Evolutionary conservation across 1,140 invertebrate genomes (phyloP).

Genomic region (Solen grandis): DNA sequence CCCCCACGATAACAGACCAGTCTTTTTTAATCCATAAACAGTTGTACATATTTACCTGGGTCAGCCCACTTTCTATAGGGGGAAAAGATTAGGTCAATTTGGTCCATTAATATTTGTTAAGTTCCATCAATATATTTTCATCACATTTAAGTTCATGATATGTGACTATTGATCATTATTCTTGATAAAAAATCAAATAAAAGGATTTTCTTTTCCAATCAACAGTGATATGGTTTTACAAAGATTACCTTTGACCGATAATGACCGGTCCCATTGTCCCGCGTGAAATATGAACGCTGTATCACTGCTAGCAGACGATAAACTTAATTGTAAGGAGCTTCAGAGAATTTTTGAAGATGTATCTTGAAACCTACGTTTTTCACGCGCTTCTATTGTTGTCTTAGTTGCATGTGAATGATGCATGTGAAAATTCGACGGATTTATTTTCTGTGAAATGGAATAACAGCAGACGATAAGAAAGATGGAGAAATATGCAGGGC

Average conservation of each 20-base stretch:
- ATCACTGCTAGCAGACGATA: conserved; percentile 11
- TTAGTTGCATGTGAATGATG: too few species aligned
- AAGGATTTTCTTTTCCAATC: background rate
- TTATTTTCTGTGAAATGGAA: background rate
- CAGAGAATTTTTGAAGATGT: too few species aligned
- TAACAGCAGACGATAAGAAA: conserved; percentile 6
- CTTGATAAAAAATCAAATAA: conserved; percentile 24
- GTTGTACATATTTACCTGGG: too few species aligned
- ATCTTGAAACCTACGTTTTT: too few species aligned
- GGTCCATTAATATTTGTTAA: background rate
- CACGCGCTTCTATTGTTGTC: too few species aligned
- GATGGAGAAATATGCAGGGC: conserved; percentile 37
- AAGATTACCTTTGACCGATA: background rate
- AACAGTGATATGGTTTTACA: background rate
- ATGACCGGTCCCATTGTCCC: background rate
- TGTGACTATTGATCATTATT: too few species aligned
- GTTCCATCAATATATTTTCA: background rate
- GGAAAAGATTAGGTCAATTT: background rate
- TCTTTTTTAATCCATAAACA: too few species aligned
- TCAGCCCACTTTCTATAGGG: background rate
- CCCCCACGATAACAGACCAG: too few species aligned
- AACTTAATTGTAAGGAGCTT: background rate
- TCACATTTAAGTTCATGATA: too few species aligned
- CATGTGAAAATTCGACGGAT: background rate
- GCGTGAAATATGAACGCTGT: conserved; percentile 8